Percentiles rank a stretch among this genome's conserved stretches.
Conservation (phyloP, 2,113 vertebrate genomes). For the Aepyceros melampus region DNA sequence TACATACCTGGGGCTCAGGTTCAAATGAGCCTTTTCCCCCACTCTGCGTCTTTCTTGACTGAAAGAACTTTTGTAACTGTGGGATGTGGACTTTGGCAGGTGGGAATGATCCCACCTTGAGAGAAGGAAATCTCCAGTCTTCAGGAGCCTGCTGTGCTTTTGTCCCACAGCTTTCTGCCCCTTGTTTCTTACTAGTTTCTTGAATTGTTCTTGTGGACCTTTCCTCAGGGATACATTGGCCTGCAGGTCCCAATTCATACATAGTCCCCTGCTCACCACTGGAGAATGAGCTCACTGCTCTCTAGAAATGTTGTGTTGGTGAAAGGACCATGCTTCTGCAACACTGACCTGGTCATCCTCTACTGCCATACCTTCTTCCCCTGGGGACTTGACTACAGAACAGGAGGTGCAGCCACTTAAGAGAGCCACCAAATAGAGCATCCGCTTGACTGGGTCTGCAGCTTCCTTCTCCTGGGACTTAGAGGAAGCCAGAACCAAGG, state of each 20-base stretch:
- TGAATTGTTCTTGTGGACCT: slow-evolving; percentile 72
- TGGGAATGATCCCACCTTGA: not conserved
- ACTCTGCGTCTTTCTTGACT: slow-evolving; percentile 55
- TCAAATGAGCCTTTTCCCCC: slow-evolving; percentile 45
- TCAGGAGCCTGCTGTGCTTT: slow-evolving; percentile 56
- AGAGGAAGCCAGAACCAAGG: slow-evolving; percentile 22
- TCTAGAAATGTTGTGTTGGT: slow-evolving; percentile 41
- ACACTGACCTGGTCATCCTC: slow-evolving; percentile 49
- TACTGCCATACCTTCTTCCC: slow-evolving; percentile 61
- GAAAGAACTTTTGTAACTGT: slow-evolving; percentile 55
- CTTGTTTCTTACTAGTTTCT: slow-evolving; percentile 69
- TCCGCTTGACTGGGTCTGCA: slow-evolving; percentile 24
- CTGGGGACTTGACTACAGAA: slow-evolving; percentile 53
- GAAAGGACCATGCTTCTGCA: slow-evolving; percentile 48
- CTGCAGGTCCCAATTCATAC: slow-evolving; percentile 58
- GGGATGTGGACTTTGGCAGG: not conserved
- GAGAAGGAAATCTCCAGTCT: slow-evolving; percentile 35
- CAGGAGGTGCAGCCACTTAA: slow-evolving; percentile 19
- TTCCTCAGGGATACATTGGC: slow-evolving; percentile 77
- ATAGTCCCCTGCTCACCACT: slow-evolving; percentile 42
- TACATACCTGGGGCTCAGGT: slow-evolving; percentile 48
- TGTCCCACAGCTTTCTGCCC: slow-evolving; percentile 65
- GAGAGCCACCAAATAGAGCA: slow-evolving; percentile 26
- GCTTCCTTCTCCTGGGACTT: slow-evolving; percentile 48
- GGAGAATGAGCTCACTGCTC: slow-evolving; percentile 59